These are phyloP conservation scores for Amphipoea oculea DNA, from an alignment of 2,888 invertebrate species.

Conservation along the genomic window DNA sequence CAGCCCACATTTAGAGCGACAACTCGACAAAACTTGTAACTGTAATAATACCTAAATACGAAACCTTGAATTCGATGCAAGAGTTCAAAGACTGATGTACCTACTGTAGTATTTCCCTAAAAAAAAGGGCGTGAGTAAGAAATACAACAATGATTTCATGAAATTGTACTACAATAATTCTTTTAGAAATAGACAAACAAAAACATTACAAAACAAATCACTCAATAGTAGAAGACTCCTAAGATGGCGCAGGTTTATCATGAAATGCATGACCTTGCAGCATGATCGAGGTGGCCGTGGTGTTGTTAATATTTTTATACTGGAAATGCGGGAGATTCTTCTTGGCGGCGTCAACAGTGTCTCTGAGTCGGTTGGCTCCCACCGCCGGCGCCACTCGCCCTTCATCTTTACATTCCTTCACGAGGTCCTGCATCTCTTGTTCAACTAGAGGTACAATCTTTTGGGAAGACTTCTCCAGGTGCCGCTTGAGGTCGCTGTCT, in stretches of 20 bases:
- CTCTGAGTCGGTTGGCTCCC: conserved; percentile 73
- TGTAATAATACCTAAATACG: background rate
- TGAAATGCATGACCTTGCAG: conserved; percentile 74
- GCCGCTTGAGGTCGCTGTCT: conserved; percentile 82
- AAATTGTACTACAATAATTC: conserved; percentile 22
- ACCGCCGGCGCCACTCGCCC: conserved; percentile 65
- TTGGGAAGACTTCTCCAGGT: conserved; percentile 76
- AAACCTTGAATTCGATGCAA: background rate
- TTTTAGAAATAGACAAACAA: background rate
- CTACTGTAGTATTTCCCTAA: no score
- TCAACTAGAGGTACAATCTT: conserved; percentile 77
- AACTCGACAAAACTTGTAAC: background rate
- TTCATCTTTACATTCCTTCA: conserved; percentile 78
- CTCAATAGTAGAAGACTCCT: conserved; percentile 26
- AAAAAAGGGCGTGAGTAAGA: background rate
- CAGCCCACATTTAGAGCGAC: background rate
- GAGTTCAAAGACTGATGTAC: background rate
- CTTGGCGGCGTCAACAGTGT: conserved; percentile 82
- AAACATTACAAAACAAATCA: conserved; percentile 22
- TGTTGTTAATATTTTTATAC: conserved; percentile 80
- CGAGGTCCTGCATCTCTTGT: conserved; percentile 77
- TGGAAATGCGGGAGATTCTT: conserved; percentile 84
- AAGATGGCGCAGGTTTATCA: conserved; percentile 22
- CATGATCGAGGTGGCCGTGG: conserved; percentile 82
- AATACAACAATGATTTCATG: conserved; percentile 11